phyloP scores from a whole-genome alignment of 2,888 invertebrate genomes.

The Lasius fuliginosus region DNA sequence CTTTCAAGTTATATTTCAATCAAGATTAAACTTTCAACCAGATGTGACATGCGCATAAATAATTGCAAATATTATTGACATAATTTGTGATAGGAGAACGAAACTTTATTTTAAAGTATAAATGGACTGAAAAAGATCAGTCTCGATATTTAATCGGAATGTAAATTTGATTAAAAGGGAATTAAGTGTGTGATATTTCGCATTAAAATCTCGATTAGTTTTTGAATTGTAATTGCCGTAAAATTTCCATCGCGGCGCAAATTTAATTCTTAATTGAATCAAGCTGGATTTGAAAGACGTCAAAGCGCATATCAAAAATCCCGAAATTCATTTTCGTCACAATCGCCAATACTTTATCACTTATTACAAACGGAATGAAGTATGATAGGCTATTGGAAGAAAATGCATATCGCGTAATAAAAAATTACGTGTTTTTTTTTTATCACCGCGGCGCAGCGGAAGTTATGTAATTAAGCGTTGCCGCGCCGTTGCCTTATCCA shows the following conservation, averaged over 20 bases:
- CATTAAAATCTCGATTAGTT: background rate
- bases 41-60: background rate
- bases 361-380: constrained; percentile 23
- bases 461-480: constrained; percentile 49
- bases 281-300: background rate
- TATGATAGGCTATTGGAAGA: background rate
- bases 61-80: background rate
- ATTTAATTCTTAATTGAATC: constrained; percentile 36
- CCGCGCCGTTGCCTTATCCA: constrained; percentile 30
- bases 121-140: background rate
- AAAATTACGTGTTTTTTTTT: constrained; percentile 21
- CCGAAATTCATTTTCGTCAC: constrained; percentile 28
- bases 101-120: background rate
- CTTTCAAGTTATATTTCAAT: constrained; percentile 2
- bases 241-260: constrained; percentile 1
- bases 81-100: background rate
- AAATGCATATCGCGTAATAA: constrained; percentile 29
- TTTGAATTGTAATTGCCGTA: background rate
- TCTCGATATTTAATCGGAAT: constrained; percentile 13
- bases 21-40: background rate
- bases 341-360: background rate
- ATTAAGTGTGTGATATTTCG: constrained; percentile 5
- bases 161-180: constrained; percentile 14
- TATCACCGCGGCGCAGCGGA: background rate
- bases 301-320: constrained; percentile 12